A percentile compares a stretch with the other conserved stretches of the same genome.
These are phyloP conservation scores for Synergus laeviventris DNA, from an alignment of 2,888 invertebrate genomes.

Conservation along the genomic window DNA sequence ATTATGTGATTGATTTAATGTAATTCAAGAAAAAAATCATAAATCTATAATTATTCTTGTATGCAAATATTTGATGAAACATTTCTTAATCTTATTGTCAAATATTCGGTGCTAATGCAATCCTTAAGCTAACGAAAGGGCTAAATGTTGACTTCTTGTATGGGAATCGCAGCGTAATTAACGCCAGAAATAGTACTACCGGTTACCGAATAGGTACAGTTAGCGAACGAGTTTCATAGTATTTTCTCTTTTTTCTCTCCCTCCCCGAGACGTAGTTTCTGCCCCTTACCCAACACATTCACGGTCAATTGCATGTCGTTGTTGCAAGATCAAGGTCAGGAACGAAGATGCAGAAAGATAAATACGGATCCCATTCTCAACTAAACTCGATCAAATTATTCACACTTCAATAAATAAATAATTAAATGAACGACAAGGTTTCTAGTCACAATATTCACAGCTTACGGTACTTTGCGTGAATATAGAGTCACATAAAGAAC, in stretches of 20 bases:
- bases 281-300: constrained; percentile 7
- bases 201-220: not conserved
- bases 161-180: not conserved
- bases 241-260: not conserved
- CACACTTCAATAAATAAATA: not conserved
- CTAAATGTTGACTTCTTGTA: not conserved
- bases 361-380: not conserved
- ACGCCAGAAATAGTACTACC: constrained; percentile 7
- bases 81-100: no score
- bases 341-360: not conserved
- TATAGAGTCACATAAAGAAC: not conserved
- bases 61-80: not conserved
- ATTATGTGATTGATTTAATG: no score
- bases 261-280: constrained; percentile 1
- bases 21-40: not conserved
- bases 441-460: not conserved
- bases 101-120: not conserved
- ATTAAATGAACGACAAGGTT: not conserved
- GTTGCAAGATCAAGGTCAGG: constrained; percentile 1
- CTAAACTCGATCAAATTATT: no score
- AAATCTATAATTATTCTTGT: not conserved
- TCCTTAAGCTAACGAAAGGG: not conserved
- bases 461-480: not conserved
- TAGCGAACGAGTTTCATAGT: constrained; percentile 2
- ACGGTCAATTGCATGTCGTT: constrained; percentile 1